Base-by-base conservation (phyloP, 2,797 vertebrate genomes). In the Ctenosaura bakeri region DNA sequence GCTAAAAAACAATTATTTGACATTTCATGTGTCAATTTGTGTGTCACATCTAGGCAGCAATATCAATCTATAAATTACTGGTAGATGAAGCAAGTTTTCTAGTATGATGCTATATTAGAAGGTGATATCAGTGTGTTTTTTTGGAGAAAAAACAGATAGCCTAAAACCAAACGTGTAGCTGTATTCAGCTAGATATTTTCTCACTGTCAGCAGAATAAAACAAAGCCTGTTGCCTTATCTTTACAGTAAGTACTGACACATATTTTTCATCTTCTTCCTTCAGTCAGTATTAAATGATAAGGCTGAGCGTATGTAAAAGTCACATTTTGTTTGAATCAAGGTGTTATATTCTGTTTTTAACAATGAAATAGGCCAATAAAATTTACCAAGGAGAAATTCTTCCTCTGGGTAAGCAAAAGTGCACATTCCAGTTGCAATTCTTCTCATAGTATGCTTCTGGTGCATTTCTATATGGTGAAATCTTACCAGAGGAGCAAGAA, bases 1-100 rank as follows among this genome's bases (percentile, higher is more conserved):
- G 46, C 71, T 85, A 52, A 64, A 64, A 42, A 66, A 66, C 13
- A 71, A 20, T 50, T 73, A 73, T 12, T 85, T 73, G n/a, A 73
- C n/a, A 73, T 71, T 71, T 50, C 42, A 71, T n/a, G n/a, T n/a
- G n/a, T n/a, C 78, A 64, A 86, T 62, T 29, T 29, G 46, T 46
- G 16, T 42, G 79, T 69, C 20, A 35, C 50, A 52, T 87, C 3
- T 79, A 66, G 76, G 52, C 42, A 46, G 29, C 54, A 78, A 24
- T 2, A 64, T 78, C 74, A 87, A 32, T 76, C 26, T 59, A 35
- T 18, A 85, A 85, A 76, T 86, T 86, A n/a, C n/a, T n/a, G n/a
- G n/a, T n/a, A 76, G 26, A 46, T 76, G 59, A 54, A 86, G 42
- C 54, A 38, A 18, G 3, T 62, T 77, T 29, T 59, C n/a, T 77